Conservation (phyloP, 2,888 invertebrate species). For the Arenicola marina region DNA sequence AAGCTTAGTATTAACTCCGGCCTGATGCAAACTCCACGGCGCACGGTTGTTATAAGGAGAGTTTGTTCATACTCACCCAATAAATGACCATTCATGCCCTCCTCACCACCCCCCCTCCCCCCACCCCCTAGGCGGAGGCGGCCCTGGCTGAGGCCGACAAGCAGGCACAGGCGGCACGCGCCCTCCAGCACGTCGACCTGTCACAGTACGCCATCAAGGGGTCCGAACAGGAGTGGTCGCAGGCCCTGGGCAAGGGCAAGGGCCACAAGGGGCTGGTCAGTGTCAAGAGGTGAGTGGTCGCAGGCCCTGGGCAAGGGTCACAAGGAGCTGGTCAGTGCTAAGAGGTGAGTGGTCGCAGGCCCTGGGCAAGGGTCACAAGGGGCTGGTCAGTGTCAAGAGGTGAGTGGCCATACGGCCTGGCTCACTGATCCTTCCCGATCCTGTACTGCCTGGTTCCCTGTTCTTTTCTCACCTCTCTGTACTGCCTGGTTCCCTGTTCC, state of each 20-base stretch:
- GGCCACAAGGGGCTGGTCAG: neutral
- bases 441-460: no score
- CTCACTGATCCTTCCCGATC: no score
- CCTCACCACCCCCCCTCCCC: neutral
- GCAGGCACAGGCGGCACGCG: neutral
- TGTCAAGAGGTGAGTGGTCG: neutral
- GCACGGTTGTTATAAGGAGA: no score
- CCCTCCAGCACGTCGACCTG: neutral
- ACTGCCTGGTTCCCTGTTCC: no score
- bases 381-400: neutral
- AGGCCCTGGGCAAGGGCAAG: neutral
- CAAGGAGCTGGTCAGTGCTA: neutral
- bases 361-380: neutral
- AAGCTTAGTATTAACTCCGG: no score
- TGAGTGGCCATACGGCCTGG: neutral
- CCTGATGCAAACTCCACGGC: no score
- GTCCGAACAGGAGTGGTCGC: neutral
- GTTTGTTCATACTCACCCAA: no score
- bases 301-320: neutral
- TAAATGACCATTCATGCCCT: neutral
- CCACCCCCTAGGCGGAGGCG: neutral
- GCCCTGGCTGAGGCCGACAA: neutral
- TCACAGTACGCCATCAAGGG: slow-evolving; percentile 3
- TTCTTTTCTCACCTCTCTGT: no score
- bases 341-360: slow-evolving; percentile 2